A percentile compares a stretch with the other conserved stretches of the same genome.
Evolutionary conservation across 2,888 invertebrate genomes (phyloP).

Genomic region (Oscheius sp.): DNA sequence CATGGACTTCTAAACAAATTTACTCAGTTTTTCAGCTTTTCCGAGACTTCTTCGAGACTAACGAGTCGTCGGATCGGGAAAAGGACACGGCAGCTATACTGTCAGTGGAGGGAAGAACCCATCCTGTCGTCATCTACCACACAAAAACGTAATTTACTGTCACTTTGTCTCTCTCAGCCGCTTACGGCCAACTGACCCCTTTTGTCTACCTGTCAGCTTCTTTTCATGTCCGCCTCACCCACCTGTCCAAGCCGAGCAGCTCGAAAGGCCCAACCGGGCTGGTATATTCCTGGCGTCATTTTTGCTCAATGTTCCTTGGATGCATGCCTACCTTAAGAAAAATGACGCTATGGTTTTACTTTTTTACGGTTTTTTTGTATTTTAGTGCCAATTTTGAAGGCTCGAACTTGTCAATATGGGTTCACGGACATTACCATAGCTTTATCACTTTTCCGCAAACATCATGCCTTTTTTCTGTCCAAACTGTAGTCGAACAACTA

Average conservation of each 20-base stretch:
- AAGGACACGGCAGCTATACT: conserved; percentile 85
- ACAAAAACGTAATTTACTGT: conserved; percentile 76
- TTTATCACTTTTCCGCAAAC: neutral
- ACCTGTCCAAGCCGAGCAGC: too few species aligned
- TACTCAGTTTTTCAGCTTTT: conserved; percentile 62
- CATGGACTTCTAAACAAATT: neutral
- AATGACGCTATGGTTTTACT: too few species aligned
- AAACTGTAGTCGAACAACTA: neutral
- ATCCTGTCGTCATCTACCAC: conserved; percentile 89
- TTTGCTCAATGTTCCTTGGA: too few species aligned
- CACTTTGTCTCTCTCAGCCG: too few species aligned
- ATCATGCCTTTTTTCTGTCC: neutral
- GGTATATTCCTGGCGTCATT: too few species aligned
- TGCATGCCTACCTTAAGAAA: too few species aligned
- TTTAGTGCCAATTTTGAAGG: neutral
- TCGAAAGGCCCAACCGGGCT: too few species aligned
- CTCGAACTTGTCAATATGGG: too few species aligned
- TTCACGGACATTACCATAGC: too few species aligned
- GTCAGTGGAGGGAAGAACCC: conserved; percentile 87
- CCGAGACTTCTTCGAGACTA: conserved; percentile 75
- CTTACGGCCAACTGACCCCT: too few species aligned
- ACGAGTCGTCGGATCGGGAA: conserved; percentile 67
- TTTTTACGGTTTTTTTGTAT: conserved; percentile 13
- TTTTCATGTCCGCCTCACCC: too few species aligned
- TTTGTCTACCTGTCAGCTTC: too few species aligned